Conservation (phyloP, 2,888 invertebrate species). For the Lasioglossum villosulum region DNA sequence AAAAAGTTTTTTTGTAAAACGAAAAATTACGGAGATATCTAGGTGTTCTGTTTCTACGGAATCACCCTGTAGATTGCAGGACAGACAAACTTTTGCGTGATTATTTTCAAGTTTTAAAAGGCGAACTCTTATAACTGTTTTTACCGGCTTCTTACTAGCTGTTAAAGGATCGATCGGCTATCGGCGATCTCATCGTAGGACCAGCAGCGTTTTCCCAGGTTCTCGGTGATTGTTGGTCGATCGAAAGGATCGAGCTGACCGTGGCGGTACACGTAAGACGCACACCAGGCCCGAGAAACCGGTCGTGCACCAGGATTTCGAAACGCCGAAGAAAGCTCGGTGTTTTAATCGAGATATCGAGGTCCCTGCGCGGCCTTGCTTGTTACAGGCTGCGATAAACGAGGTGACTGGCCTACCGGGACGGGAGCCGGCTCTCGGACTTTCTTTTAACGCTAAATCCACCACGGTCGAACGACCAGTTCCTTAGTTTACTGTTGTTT, state of each 20-base stretch:
- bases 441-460: slow-evolving; percentile 57
- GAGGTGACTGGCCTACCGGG: slow-evolving; percentile 61
- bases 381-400: slow-evolving; percentile 58
- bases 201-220: background rate
- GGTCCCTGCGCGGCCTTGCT: slow-evolving; percentile 68
- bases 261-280: slow-evolving; percentile 20
- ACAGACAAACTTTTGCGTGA: background rate
- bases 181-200: background rate
- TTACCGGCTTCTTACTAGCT: background rate
- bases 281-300: slow-evolving; percentile 47
- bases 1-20: no score
- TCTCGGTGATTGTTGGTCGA: slow-evolving; percentile 26
- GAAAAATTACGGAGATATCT: no score
- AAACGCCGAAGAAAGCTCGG: slow-evolving; percentile 67
- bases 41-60: no score
- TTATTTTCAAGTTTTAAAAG: background rate
- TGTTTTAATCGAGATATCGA: slow-evolving; percentile 66
- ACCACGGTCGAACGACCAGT: slow-evolving; percentile 12
- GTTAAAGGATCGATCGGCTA: background rate
- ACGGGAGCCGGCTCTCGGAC: slow-evolving; percentile 38
- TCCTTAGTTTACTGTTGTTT: background rate
- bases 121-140: background rate
- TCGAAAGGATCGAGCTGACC: slow-evolving; percentile 43
- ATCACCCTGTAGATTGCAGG: no score
- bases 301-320: slow-evolving; percentile 66